Evolutionary conservation across 2,113 vertebrate genomes (phyloP), one percentile per base, ranked within the genome.

Genomic region (Herpetotheres cachinnans): DNA sequence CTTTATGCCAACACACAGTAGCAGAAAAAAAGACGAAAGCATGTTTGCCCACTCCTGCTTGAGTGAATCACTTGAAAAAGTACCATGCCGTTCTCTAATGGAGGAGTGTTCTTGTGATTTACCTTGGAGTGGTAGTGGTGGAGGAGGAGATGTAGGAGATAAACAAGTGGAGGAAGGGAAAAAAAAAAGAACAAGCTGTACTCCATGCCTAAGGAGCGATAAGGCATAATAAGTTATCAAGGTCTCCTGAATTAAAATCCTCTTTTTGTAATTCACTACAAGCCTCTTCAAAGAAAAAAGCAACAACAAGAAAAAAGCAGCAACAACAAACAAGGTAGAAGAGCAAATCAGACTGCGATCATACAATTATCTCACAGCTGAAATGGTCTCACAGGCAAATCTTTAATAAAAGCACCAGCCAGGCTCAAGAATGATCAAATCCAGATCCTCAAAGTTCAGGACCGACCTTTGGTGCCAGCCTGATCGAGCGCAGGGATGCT

Each of bases 61-160:
- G 59, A 97, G 95, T 93, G 96, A 96, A 94, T 93, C 95, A 96
- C 95, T 97, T 93, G 95, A 96, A 95, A 91, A 92, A 82, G 86
- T 95, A 92, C 86, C 95, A 97, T 94, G 95, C 94, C 71, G 89
- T 78, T 97, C 83, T 70, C 58, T 96, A 94, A 94, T 95, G 95
- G 89, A 95, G 70, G 95, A 96, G 95, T 63, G 79, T 90, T 90
- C 94, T 90, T 90, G 66, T 94, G 93, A 96, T 96, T 83, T 95
- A 94, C 81, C 78, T 96, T n/a, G 4, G 91, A 96, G 95, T 93
- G 90, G 79, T 85, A 73, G 86, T 79, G 76, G 94, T 90, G 86
- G 94, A 76, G 97, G 91, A 95, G 86, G 90, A 97, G 94, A 95
- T 93, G 97, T 79, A 86, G 87, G 82, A 93, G 86, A 96, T 95